Evolutionary conservation across 2,888 invertebrate genomes (phyloP), one percentile per base, ranked within the genome.

Genomic region (Parnassius apollo): DNA sequence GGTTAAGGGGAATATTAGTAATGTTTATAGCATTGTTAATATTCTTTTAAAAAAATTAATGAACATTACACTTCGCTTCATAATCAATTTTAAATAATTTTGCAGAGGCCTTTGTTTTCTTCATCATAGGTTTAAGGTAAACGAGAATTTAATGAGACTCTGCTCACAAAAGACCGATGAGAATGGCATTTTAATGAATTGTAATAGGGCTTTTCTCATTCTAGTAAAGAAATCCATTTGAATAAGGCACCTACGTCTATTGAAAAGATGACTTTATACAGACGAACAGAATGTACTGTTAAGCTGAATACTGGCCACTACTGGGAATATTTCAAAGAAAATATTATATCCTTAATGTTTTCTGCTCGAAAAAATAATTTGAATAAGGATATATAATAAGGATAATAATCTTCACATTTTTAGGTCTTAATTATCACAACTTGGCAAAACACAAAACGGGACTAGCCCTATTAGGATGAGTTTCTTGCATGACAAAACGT

Each of bases 161-260:
- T 66, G 67, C 72, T 75, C 76, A 88, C 85, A 88, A 88, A 85
- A 70, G 84, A 70, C 73, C 75, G 78, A 81, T 81, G 79, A 82
- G 81, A 83, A 85, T 86, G 77, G 85, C 73, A 78, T 85, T 85
- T 84, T 87, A 87, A 87, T 88, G 86, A 88, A 87, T 86, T 84
- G 86, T 80, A 81, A 83, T 85, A 81, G 80, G 81, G 78, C 78
- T 76, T 74, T 72, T 74, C 73, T 72, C 73, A 74, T 75, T 76
- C 75, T 69, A 73, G 67, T 64, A 74, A 78, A 83, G 83, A 81
- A 82, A 83, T 80, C 81, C 76, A 69, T 73, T 78, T 82, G 82
- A 86, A 85, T 84, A 80, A 83, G 75, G 82, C 83, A 83, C 83
- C 75, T 71, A 83, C 83, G 77, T 71, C 83, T 72, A 83, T 78